A percentile compares a stretch with the other conserved stretches of the same genome.
Evolutionary conservation across 2,113 vertebrate genomes (phyloP).

Genomic region (Sminthopsis crassicaudata): DNA sequence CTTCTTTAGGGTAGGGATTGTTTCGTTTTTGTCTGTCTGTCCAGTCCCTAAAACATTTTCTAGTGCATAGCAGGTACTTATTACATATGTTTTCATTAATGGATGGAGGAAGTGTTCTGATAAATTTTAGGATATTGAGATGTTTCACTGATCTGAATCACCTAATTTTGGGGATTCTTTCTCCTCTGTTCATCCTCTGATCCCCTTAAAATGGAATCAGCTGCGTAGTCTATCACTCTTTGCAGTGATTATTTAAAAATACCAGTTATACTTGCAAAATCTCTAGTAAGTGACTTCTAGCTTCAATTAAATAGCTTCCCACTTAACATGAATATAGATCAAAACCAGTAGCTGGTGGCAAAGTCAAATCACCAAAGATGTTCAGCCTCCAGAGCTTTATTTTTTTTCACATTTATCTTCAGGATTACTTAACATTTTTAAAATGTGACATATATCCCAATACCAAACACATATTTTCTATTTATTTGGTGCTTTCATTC

Average conservation of each 20-base stretch:
- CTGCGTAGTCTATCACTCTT: constrained; percentile 33
- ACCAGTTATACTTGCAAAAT: constrained; percentile 2
- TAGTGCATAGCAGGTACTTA: background rate
- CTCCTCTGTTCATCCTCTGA: background rate
- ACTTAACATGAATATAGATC: constrained; percentile 52
- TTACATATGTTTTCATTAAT: background rate
- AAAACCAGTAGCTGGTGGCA: constrained; percentile 44
- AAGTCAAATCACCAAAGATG: constrained; percentile 50
- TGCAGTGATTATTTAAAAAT: background rate
- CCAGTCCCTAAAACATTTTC: background rate
- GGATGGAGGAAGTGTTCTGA: background rate
- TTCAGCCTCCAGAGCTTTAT: constrained; percentile 20
- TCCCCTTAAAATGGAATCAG: constrained; percentile 2
- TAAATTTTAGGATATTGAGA: background rate
- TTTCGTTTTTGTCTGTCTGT: background rate
- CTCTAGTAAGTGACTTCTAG: constrained; percentile 48
- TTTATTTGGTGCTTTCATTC: constrained; percentile 1
- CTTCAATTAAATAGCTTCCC: constrained; percentile 56
- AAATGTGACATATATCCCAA: background rate
- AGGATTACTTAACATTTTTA: constrained; percentile 23
- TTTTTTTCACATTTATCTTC: constrained; percentile 41
- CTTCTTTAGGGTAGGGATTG: background rate
- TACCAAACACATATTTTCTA: background rate
- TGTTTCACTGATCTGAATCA: constrained; percentile 34
- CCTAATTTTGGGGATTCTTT: constrained; percentile 6